Conservation (phyloP, 1,140 invertebrate genomes). For the Papilio aristodemus region DNA sequence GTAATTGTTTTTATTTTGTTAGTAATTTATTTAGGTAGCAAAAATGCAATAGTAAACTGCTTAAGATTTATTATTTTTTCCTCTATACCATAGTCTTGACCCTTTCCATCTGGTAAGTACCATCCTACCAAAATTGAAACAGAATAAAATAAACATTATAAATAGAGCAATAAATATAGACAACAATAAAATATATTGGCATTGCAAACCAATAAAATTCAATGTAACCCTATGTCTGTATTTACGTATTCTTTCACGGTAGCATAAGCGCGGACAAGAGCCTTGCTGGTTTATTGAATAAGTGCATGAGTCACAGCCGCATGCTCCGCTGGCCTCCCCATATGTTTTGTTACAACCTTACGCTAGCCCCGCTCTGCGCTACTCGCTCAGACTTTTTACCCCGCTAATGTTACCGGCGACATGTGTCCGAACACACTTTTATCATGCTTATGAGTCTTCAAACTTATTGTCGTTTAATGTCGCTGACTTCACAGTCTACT, state of each 20-base stretch:
- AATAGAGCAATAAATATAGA: constrained; percentile 25
- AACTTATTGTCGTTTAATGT: constrained; percentile 38
- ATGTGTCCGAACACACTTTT: constrained; percentile 44
- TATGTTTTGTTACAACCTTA: constrained; percentile 51
- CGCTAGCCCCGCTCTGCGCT: constrained; percentile 34
- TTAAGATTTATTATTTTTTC: too few relatives aligned
- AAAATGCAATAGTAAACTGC: too few relatives aligned
- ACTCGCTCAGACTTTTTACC: constrained; percentile 41
- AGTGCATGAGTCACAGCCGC: constrained; percentile 64
- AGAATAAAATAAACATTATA: neutral
- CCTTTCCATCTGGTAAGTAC: too few relatives aligned
- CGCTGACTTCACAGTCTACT: constrained; percentile 14
- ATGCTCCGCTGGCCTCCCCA: constrained; percentile 61
- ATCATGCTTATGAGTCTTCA: constrained; percentile 44
- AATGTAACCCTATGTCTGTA: constrained; percentile 49
- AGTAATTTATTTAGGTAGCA: too few relatives aligned
- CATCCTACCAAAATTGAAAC: too few relatives aligned
- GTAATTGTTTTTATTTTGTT: too few relatives aligned
- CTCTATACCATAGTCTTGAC: too few relatives aligned
- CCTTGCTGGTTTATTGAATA: constrained; percentile 68
- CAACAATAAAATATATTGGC: constrained; percentile 37
- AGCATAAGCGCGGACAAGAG: constrained; percentile 55
- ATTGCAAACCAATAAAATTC: constrained; percentile 37
- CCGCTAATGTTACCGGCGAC: constrained; percentile 45
- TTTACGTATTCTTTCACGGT: constrained; percentile 58